Base-by-base conservation (phyloP, 1,140 invertebrate genomes). In the Orussus abietinus region DNA sequence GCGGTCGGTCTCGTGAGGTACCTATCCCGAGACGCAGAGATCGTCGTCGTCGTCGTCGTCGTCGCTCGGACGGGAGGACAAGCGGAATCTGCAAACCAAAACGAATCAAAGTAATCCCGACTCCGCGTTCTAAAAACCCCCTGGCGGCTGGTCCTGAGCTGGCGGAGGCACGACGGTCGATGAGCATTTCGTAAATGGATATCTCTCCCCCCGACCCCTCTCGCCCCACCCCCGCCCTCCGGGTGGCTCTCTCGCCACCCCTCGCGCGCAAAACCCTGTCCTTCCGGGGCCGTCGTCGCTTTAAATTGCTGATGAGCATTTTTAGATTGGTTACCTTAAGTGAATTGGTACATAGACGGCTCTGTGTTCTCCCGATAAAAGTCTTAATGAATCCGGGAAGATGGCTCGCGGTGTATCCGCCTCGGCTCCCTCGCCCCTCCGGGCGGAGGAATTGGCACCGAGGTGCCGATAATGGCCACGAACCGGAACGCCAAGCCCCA, bases 261-360 rank as follows among this genome's bases (percentile, higher is more conserved):
- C 42, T 14, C 10, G 18, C n/a, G n/a, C 34, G 34, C 3, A 14
- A 33, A 14, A 33, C 35, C 41, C 38, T 49, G 40, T 60, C 53
- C 37, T 48, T 49, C 47, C 25, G 28, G 20, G 45, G 51, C 49
- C 45, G 52, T 53, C 53, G 53, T 56, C 62, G 59, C 45, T 72
- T 73, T 73, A 73, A 72, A 72, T 72, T 73, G 68, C 70, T 69
- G 69, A 73, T 73, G 69, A 72, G 67, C 59, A 69, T 69, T 71
- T 71, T 71, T 63, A 68, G 62, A 72, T 71, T 68, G 67, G 65
- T 66, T 60, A 59, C 61, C 57, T 70, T 73, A 70, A 73, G 67
- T 73, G 67, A 62, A 73, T 73, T 73, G 70, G 66, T 71, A 70
- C 62, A 72, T 61, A 66, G 53, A 52, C 51, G 52, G 56, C 56